Evolutionary conservation across 2,113 vertebrate genomes (phyloP).

Genomic region (Nasalis larvatus): DNA sequence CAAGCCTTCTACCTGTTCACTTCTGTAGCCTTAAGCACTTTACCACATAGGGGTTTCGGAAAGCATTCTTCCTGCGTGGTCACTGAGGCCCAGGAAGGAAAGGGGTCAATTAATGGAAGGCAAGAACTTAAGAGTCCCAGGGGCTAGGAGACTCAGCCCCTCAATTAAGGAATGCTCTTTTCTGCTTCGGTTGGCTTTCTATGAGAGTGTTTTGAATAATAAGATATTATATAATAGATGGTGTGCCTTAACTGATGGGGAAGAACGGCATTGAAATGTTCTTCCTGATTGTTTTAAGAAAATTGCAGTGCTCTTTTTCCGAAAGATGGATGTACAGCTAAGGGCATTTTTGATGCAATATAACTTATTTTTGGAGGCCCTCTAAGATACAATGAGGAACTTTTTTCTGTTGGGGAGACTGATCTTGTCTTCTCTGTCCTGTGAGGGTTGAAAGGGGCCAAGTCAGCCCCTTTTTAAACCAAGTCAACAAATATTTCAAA

Average conservation of each 20-base stretch:
- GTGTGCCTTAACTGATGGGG: background rate
- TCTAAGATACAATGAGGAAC: background rate
- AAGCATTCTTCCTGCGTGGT: background rate
- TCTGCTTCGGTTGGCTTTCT: background rate
- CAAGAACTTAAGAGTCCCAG: background rate
- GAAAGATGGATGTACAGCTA: background rate
- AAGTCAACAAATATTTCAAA: background rate
- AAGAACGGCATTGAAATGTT: background rate
- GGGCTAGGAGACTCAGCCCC: background rate
- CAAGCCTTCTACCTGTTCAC: background rate
- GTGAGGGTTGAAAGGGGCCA: background rate
- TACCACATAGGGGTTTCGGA: background rate
- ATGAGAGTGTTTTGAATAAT: background rate
- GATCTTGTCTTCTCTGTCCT: background rate
- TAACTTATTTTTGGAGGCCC: background rate
- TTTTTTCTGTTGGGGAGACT: background rate
- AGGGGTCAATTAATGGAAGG: background rate
- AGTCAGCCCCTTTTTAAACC: background rate
- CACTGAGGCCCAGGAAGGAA: background rate
- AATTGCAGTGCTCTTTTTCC: background rate
- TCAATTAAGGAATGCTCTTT: background rate
- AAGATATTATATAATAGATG: background rate
- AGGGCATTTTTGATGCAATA: background rate
- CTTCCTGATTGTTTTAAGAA: background rate
- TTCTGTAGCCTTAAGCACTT: background rate